These are phyloP conservation scores for Amiota mariae DNA, from an alignment of 2,888 invertebrate genomes.

Conservation along the genomic window DNA sequence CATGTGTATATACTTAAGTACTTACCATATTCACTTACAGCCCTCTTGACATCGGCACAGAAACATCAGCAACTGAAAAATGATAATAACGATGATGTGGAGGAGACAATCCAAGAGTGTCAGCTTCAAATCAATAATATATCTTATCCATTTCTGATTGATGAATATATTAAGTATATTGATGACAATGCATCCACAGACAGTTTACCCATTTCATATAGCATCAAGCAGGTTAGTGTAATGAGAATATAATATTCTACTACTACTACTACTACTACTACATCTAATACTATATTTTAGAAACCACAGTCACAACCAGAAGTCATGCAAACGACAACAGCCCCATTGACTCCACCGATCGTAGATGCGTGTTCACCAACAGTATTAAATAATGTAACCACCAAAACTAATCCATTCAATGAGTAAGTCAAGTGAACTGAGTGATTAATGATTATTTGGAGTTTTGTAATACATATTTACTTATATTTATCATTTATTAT, in stretches of 20 bases:
- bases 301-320: neutral
- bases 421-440: conserved; percentile 1
- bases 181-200: conserved; percentile 70
- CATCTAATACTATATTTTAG: neutral
- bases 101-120: too few relatives aligned
- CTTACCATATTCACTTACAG: too few relatives aligned
- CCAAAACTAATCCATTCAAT: neutral
- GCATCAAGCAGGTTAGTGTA: conserved; percentile 32
- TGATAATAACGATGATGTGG: too few relatives aligned
- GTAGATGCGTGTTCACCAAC: too few relatives aligned
- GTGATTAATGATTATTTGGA: neutral
- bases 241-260: neutral
- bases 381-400: too few relatives aligned
- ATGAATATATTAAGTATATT: conserved; percentile 70
- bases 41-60: too few relatives aligned
- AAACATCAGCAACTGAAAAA: too few relatives aligned
- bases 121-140: conserved; percentile 1
- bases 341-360: too few relatives aligned
- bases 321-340: neutral
- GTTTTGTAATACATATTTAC: neutral
- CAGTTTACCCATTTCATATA: conserved; percentile 63
- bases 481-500: neutral
- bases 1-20: too few relatives aligned
- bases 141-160: conserved; percentile 58
- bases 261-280: neutral